Base-by-base conservation (phyloP, 2,113 vertebrate genomes). In the Oreotrochilus melanogaster region DNA sequence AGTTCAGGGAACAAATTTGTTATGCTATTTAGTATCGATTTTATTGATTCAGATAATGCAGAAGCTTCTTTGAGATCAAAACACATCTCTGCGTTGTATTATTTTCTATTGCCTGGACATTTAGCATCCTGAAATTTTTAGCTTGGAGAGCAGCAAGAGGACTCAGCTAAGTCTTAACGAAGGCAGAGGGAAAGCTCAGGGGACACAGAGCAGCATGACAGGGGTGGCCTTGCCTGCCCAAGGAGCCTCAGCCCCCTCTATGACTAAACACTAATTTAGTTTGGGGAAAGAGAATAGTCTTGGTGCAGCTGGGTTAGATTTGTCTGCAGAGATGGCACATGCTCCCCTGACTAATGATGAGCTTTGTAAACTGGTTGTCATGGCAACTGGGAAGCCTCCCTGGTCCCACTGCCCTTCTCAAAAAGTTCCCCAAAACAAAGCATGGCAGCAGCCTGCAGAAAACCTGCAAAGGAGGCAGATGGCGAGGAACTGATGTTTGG, bases 141-240 rank as follows among this genome's bases (percentile, higher is more conserved):
- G 16, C 43, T 66, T 67, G 54, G 39, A 71, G 60, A n/a, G 21
- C 10, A 43, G 13, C 9, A 3, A 33, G 11, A 18, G 45, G 18
- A 14, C 74, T 50, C 8, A 60, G n/a, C 35, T 15, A 13, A 76
- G 23, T 31, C 61, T 56, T 33, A 5, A 24, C 61, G 73, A 64
- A 50, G 79, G 74, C 17, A n/a, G 18, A 78, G 51, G 42, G 13
- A 18, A 50, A 67, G 23, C 42, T 54, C 2, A 0, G 62, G 42
- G 25, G 17, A 47, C 11, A 4, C 0, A 0, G 50, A 51, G 17
- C 61, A 27, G 82, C 5, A 0, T 9, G 74, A 19, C 16, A 74
- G 24, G 8, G 21, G 6, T 54, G 47, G 35, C 62, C 27, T 24
- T 83, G 42, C 48, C 72, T 64, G 56, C 39, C 42, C 57, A 62